A percentile compares a stretch with the other conserved stretches of the same genome.
Evolutionary conservation across 2,888 invertebrate species (phyloP).

Genomic region (Epinotia demarniana): DNA sequence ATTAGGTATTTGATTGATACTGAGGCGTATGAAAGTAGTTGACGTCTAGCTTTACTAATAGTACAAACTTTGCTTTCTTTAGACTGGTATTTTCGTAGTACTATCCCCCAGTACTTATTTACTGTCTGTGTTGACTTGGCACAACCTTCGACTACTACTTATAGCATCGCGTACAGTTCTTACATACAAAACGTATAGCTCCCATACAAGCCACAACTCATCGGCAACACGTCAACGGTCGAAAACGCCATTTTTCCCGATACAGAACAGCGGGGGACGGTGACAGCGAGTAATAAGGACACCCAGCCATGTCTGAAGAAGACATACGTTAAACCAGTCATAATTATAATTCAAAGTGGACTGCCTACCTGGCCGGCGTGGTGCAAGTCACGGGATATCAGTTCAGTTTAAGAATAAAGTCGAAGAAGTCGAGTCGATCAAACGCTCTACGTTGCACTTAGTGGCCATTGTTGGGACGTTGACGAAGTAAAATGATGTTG

Average conservation of each 20-base stretch:
- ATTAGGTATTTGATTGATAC: too few species aligned
- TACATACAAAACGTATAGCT: background rate
- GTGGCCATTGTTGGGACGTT: too few species aligned
- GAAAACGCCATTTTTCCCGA: constrained; percentile 41
- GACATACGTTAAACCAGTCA: constrained; percentile 79
- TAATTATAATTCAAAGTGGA: constrained; percentile 83
- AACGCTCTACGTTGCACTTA: too few species aligned
- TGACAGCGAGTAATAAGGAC: constrained; percentile 79
- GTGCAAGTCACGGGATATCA: constrained; percentile 47
- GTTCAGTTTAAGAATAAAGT: background rate
- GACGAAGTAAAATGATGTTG: too few species aligned
- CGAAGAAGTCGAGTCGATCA: background rate
- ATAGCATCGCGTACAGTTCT: background rate
- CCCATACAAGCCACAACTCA: constrained; percentile 22
- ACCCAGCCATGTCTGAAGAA: constrained; percentile 79
- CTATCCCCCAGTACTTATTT: too few species aligned
- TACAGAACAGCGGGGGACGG: constrained; percentile 49
- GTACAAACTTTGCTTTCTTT: too few species aligned
- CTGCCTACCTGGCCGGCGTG: constrained; percentile 61
- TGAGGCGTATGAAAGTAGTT: too few species aligned
- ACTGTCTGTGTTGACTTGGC: background rate
- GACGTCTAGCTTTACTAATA: too few species aligned
- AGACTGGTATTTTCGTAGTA: too few species aligned
- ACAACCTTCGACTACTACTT: background rate
- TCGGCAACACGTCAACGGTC: constrained; percentile 36